Conservation (phyloP, 2,888 invertebrate genomes). For the Diarsia dahlii region DNA sequence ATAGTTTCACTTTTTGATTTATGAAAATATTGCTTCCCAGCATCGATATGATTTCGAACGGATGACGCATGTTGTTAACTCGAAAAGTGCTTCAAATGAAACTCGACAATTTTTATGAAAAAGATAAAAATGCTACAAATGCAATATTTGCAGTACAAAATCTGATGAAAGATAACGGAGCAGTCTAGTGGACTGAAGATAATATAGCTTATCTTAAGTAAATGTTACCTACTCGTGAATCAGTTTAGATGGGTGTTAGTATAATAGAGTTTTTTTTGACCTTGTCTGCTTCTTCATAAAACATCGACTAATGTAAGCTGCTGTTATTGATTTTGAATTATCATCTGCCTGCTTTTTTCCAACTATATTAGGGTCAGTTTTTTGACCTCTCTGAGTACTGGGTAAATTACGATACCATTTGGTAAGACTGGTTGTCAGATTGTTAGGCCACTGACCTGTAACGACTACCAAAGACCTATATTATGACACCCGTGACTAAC, state of each 20-base stretch:
- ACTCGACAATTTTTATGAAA: background rate
- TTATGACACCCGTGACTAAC: too few relatives aligned
- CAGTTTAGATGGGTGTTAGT: background rate
- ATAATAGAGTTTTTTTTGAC: background rate
- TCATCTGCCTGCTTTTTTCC: too few relatives aligned
- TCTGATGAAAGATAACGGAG: constrained; percentile 25
- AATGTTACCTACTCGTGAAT: constrained; percentile 24
- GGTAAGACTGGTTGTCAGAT: too few relatives aligned
- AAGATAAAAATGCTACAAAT: constrained; percentile 9
- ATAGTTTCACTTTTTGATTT: background rate
- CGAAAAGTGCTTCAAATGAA: background rate
- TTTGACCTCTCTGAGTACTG: too few relatives aligned
- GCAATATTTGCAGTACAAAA: constrained; percentile 16
- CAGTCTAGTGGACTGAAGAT: constrained; percentile 19
- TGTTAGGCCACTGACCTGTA: too few relatives aligned
- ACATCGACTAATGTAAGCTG: background rate
- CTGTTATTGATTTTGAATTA: background rate
- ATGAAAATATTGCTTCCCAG: background rate
- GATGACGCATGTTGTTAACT: background rate
- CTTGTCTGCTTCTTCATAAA: constrained; percentile 1
- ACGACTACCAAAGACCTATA: too few relatives aligned
- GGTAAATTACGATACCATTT: too few relatives aligned
- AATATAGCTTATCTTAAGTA: constrained; percentile 31
- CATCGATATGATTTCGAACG: background rate
- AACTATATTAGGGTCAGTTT: too few relatives aligned